Conservation (phyloP, 2,888 invertebrate species). For the Tetranychus piercei region DNA sequence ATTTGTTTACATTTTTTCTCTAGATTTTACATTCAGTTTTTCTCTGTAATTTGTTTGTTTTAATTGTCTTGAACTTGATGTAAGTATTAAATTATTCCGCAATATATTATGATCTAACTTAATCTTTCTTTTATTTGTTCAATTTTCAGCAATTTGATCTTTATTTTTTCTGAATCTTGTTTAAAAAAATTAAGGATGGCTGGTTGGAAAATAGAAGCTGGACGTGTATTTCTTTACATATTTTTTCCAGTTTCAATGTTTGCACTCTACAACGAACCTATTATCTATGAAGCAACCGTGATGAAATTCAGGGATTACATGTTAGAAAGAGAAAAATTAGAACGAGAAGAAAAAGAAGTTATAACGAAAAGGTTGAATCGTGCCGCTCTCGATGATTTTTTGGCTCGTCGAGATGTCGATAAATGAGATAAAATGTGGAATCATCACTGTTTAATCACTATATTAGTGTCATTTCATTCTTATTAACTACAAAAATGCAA, state of each 20-base stretch:
- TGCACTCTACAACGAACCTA: neutral
- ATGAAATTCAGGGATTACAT: neutral
- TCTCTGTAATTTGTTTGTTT: too few species aligned
- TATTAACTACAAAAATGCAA: too few species aligned
- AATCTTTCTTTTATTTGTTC: neutral
- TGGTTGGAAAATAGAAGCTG: neutral
- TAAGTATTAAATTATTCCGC: too few species aligned
- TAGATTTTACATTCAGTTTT: too few species aligned
- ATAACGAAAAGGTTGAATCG: neutral
- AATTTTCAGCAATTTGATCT: neutral
- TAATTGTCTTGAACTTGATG: too few species aligned
- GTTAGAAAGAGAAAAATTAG: neutral
- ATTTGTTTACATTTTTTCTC: too few species aligned
- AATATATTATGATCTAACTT: neutral
- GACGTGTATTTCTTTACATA: neutral
- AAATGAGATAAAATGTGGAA: too few species aligned
- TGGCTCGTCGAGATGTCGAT: too few species aligned
- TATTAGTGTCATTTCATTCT: too few species aligned
- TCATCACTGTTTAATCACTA: too few species aligned
- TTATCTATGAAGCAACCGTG: neutral
- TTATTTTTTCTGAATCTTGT: neutral
- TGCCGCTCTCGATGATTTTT: neutral
- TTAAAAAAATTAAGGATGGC: neutral
- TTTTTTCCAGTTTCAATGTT: neutral
- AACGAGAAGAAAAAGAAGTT: neutral